phyloP scores from a whole-genome alignment of 2,113 vertebrate genomes.

The Pipra filicauda region DNA sequence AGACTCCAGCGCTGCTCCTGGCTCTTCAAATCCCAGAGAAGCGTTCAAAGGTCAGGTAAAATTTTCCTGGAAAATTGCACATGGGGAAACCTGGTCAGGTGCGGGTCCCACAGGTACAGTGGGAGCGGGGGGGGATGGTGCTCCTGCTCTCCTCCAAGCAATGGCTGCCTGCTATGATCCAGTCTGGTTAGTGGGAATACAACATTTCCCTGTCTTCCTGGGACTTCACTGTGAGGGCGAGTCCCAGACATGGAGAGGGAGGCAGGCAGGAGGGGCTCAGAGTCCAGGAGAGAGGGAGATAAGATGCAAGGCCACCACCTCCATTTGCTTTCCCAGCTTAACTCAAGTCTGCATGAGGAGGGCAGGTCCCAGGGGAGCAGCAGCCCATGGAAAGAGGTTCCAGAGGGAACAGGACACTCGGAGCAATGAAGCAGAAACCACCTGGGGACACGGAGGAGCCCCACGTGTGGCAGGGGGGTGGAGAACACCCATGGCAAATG shows the following conservation, averaged over 20 bases:
- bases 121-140: not conserved
- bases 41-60: conserved; percentile 40
- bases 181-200: not conserved
- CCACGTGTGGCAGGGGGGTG: accelerated
- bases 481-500: not conserved
- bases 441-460: not conserved
- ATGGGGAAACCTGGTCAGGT: not conserved
- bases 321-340: not conserved
- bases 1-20: not conserved
- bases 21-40: not conserved
- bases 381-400: not conserved
- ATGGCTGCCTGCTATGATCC: not conserved
- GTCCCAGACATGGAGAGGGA: accelerated
- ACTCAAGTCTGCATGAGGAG: not conserved
- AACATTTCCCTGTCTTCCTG: not conserved
- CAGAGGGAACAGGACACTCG: not conserved
- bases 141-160: not conserved
- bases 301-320: not conserved
- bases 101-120: accelerated
- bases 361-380: not conserved
- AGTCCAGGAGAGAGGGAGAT: not conserved
- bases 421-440: not conserved
- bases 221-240: accelerated
- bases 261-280: not conserved
- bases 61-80: not conserved